Evolutionary conservation across 2,797 vertebrate genomes (phyloP).

Genomic region (Pantherophis vulpinus): DNA sequence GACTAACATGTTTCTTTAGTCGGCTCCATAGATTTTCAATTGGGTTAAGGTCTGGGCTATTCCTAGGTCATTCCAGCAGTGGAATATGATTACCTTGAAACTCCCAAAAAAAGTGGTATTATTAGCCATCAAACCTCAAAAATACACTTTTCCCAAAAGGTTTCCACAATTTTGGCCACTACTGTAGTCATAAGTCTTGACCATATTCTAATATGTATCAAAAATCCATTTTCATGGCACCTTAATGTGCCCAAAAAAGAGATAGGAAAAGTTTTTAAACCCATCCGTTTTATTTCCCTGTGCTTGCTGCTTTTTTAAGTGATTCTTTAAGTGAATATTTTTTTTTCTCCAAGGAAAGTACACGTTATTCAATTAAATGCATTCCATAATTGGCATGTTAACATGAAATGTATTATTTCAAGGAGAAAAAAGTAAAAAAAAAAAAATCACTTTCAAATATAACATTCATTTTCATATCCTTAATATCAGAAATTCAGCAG

Average conservation of each 20-base stretch:
- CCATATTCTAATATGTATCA: neutral
- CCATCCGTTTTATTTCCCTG: constrained; percentile 33
- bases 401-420: constrained; percentile 62
- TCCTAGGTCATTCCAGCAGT: no score
- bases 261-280: neutral
- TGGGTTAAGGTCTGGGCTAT: no score
- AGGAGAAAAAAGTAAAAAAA: constrained; percentile 55
- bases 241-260: neutral
- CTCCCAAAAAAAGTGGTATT: no score
- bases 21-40: no score
- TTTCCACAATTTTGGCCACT: no score
- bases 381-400: constrained; percentile 61
- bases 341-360: constrained; percentile 45
- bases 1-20: no score
- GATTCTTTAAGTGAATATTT: constrained; percentile 42
- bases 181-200: neutral
- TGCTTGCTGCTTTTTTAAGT: constrained; percentile 45
- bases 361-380: constrained; percentile 55
- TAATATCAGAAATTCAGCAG: constrained; percentile 56
- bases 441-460: constrained; percentile 64
- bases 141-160: no score
- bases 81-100: no score
- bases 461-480: constrained; percentile 65
- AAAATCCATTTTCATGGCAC: neutral
- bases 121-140: no score